These are phyloP conservation scores for Enteromius viviparus DNA, from an alignment of 2,797 vertebrate species.

Conservation along the genomic window DNA sequence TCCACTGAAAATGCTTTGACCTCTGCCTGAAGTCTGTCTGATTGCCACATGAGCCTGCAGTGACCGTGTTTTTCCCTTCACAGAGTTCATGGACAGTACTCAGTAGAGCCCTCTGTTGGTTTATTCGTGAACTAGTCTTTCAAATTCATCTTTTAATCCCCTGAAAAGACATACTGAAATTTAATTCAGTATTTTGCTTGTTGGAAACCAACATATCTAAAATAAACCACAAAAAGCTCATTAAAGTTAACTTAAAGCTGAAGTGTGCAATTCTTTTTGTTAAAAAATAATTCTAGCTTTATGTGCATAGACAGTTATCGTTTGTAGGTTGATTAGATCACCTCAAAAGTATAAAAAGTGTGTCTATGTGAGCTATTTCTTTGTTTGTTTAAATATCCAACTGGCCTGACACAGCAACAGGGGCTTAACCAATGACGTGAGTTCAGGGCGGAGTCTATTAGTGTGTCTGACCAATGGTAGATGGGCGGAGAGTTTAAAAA, in stretches of 20 bases:
- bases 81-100: constrained; percentile 60
- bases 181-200: neutral
- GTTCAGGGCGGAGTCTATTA: neutral
- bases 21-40: constrained; percentile 16
- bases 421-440: neutral
- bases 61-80: constrained; percentile 22
- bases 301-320: neutral
- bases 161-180: neutral
- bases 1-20: constrained; percentile 18
- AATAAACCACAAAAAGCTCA: neutral
- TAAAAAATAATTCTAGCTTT: neutral
- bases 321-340: neutral
- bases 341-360: neutral
- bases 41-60: constrained; percentile 34
- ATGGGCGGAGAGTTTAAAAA: neutral
- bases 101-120: constrained; percentile 72
- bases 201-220: neutral
- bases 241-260: neutral
- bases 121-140: constrained; percentile 65
- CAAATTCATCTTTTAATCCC: constrained; percentile 11
- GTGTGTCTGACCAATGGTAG: neutral
- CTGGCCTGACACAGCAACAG: neutral
- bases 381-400: neutral
- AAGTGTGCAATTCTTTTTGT: neutral
- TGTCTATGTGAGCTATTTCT: neutral